Conservation (phyloP, 2,888 invertebrate species). For the Sericinus montela region DNA sequence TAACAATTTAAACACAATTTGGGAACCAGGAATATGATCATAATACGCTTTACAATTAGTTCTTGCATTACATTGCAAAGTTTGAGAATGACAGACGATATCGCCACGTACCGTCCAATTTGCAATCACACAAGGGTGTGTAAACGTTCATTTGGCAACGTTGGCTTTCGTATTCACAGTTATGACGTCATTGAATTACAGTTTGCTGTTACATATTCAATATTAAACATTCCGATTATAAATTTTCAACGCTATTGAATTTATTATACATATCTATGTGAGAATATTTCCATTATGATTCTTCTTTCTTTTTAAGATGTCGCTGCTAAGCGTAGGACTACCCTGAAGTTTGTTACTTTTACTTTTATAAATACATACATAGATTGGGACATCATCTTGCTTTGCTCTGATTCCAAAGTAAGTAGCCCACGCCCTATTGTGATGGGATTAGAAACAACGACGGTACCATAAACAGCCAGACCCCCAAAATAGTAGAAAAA, state of each 20-base stretch:
- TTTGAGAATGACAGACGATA: conserved; percentile 29
- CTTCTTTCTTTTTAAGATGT: too few relatives aligned
- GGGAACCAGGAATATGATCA: background rate
- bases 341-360: too few relatives aligned
- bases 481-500: too few relatives aligned
- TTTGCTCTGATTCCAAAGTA: too few relatives aligned
- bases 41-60: conserved; percentile 12
- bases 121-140: conserved; percentile 34
- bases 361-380: too few relatives aligned
- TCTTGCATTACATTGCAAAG: conserved; percentile 23
- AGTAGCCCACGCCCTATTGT: too few relatives aligned
- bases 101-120: conserved; percentile 27
- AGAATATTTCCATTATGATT: too few relatives aligned
- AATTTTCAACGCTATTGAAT: background rate
- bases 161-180: conserved; percentile 4
- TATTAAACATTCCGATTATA: background rate
- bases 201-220: conserved; percentile 5
- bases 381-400: too few relatives aligned
- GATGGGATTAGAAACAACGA: too few relatives aligned
- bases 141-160: conserved; percentile 29
- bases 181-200: conserved; percentile 7
- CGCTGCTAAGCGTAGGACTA: too few relatives aligned
- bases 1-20: background rate
- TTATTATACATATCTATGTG: too few relatives aligned
- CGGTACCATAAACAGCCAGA: too few relatives aligned